Percentiles rank a stretch among this genome's conserved stretches.
Evolutionary conservation across 2,797 vertebrate genomes (phyloP).

Genomic region (Halcyon badia): DNA sequence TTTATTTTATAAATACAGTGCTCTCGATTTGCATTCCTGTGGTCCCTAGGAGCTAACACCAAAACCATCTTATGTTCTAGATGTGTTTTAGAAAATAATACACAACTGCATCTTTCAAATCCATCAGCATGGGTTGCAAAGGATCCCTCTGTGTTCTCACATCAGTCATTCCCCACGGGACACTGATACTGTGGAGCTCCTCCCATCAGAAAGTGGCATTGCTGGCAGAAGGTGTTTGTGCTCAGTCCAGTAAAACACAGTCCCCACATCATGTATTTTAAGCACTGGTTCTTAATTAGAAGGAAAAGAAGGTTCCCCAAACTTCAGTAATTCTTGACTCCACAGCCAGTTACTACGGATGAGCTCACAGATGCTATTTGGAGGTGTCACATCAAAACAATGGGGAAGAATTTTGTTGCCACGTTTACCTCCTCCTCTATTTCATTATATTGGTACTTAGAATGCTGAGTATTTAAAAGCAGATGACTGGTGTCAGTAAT

Average conservation of each 20-base stretch:
- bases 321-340: not conserved
- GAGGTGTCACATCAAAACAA: not conserved
- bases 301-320: not conserved
- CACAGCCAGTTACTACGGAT: not conserved
- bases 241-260: not conserved
- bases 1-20: constrained; percentile 61
- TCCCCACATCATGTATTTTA: not conserved
- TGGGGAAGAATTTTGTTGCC: not conserved
- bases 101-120: constrained; percentile 57
- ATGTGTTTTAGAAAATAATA: constrained; percentile 47
- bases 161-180: not conserved
- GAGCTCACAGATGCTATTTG: not conserved
- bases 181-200: not conserved
- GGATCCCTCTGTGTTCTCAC: not conserved
- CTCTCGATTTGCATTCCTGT: constrained; percentile 45
- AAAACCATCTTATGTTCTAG: constrained; percentile 32
- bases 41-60: constrained; percentile 34
- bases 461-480: not conserved
- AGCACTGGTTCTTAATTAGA: not conserved
- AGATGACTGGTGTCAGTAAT: not conserved
- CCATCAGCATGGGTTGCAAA: not conserved
- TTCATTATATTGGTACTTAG: not conserved
- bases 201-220: not conserved
- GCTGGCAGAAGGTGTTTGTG: not conserved
- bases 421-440: not conserved